A percentile compares a stretch with the other conserved stretches of the same genome.
Conservation (phyloP, 2,797 vertebrate species). For the Cheirogaleus major region DNA sequence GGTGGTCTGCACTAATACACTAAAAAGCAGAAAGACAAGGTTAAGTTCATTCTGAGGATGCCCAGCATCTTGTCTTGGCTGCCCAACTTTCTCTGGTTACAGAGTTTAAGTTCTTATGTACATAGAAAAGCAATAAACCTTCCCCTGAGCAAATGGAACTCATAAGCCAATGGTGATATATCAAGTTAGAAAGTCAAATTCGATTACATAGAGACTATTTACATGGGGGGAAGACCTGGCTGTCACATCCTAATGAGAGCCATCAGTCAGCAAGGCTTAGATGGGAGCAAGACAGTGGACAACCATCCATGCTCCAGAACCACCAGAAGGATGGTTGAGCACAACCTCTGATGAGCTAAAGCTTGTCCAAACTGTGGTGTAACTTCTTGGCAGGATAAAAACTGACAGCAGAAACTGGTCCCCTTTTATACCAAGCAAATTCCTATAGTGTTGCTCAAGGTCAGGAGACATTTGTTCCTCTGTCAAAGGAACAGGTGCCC, state of each 20-base stretch:
- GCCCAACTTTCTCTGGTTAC: neutral
- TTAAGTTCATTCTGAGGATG: neutral
- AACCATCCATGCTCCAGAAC: neutral
- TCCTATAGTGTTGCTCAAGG: neutral
- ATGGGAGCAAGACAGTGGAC: neutral
- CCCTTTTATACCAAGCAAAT: neutral
- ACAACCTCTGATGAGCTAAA: too few species aligned
- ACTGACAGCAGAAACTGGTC: neutral
- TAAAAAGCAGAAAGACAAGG: neutral
- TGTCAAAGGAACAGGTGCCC: neutral
- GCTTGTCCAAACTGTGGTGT: too few species aligned
- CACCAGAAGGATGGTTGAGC: neutral
- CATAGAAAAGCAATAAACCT: neutral
- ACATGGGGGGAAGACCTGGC: neutral
- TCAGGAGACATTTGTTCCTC: neutral
- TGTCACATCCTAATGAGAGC: neutral
- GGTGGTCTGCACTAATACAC: fast-evolving
- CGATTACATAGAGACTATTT: neutral
- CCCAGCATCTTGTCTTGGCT: neutral
- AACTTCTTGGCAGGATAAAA: too few species aligned
- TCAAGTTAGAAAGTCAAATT: neutral
- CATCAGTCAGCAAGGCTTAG: neutral
- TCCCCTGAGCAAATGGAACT: too few species aligned
- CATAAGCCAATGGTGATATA: neutral
- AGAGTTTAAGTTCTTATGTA: neutral